Base-by-base conservation (phyloP, 1,140 invertebrate genomes). In the Drosophila varians region DNA sequence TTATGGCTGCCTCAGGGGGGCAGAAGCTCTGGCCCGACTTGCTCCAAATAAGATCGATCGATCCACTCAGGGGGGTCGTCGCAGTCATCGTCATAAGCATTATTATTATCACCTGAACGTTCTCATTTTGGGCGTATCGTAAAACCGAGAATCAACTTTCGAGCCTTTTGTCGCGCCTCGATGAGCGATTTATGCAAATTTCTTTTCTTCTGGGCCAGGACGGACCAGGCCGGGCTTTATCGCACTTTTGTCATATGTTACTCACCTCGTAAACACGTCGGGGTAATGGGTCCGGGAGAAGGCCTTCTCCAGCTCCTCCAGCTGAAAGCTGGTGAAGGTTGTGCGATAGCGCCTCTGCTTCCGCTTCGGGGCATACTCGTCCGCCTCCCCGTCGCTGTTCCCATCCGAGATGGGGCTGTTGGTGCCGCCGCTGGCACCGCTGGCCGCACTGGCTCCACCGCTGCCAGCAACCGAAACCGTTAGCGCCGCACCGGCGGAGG, bases 221-320 rank as follows among this genome's bases (percentile, higher is more conserved):
- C 38, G 8, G 38, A 8, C 36, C 14, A 4, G 4, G 4, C 14
- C 4, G 16, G 18, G 26, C 38, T 18, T 73, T 71, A 69, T 65
- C 64, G 61, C 74, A 62, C 49, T 14, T 14, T 45, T 26, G 43
- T 52, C 36, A 49, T 55, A 65, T 62, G 56, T 72, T 72, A 72
- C 69, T 92, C 93, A 99, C 96, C 98, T 96, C 18, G 97, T 99
- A 92, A 99, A 99, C 0, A 99, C 98, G 92, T 99, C 98, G 14
- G 98, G 98, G 92, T 99, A 99, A 92, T 99, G 98, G 3, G 98
- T 99, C 78, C 98, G 95, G 0, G 97, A 96, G 92, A 99, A 99
- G 0, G 98, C 98, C 91, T 99, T 99, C 91, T 99, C 98, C 62
- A 99, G 92, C 92, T 99, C 98, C 90, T 99, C 98, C 52, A 99